Percentiles rank a stretch among this genome's conserved stretches.
These are phyloP conservation scores for Falco columbarius DNA, from an alignment of 2,797 vertebrate genomes.

Conservation along the genomic window DNA sequence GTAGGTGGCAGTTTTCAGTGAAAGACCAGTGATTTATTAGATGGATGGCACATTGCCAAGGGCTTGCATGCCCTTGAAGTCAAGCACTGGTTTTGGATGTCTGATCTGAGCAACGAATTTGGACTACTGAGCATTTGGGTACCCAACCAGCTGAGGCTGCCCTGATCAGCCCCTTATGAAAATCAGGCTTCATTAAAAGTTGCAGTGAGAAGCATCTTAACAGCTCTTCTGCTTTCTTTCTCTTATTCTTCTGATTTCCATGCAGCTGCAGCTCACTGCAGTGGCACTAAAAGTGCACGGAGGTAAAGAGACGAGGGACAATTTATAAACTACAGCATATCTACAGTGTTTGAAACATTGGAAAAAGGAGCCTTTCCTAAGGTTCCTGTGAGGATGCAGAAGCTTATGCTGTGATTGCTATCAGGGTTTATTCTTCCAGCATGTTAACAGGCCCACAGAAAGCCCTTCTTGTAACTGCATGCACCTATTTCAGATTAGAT, in stretches of 20 bases:
- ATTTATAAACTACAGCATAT: neutral
- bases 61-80: neutral
- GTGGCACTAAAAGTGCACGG: neutral
- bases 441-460: neutral
- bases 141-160: neutral
- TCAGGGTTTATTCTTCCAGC: neutral
- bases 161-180: neutral
- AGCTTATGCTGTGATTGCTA: neutral
- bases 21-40: neutral
- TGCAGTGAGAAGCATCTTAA: neutral
- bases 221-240: neutral
- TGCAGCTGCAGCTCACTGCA: neutral
- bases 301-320: neutral
- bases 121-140: neutral
- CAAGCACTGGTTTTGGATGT: neutral
- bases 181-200: neutral
- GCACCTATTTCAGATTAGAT: neutral
- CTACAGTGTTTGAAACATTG: neutral
- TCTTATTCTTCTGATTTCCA: neutral
- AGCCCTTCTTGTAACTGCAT: neutral
- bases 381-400: neutral
- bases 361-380: neutral
- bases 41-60: neutral
- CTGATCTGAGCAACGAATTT: neutral
- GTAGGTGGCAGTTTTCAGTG: neutral